Base-by-base conservation (phyloP, 2,888 invertebrate genomes). In the Anoncus sp. region DNA sequence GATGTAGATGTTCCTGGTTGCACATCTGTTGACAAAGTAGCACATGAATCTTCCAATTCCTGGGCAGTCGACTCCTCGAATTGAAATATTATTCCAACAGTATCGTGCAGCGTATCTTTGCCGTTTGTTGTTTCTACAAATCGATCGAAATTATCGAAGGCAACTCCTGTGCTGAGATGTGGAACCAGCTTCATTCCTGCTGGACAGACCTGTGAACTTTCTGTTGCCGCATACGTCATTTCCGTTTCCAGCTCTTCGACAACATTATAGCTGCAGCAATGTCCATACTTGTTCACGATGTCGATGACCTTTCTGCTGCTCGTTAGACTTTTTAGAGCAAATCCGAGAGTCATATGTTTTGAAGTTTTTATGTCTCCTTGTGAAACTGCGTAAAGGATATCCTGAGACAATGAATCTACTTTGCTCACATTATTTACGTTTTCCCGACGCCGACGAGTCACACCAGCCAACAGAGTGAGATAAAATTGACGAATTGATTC, bases 201-300 rank as follows among this genome's bases (percentile, higher is more conserved):
- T 20, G 55, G 20, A 57, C 20, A 22, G 14, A 35, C 22, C 6
- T 10, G 16, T 12, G 1, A 22, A n/a, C 35, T 31, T 22, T 57
- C 22, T 10, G 20, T 22, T 24, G 80, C 63, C 20, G 81, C n/a
- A 63, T 73, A 84, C 12, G 85, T 84, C 6, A 82, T 75, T 77
- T 86, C 83, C 5, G 86, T 86, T 82, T 87, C 85, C 12, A 85
- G 40, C 81, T 83, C 85, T 79, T 86, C 82, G n/a, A 83, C 31
- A 10, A 72, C 79, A n/a, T 69, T 75, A 55, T 86, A 87, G 53
- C 83, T 82, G 47, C 81, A 84, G 45, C 84, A 84, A 70, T 87
- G 86, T 7, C 83, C 83, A 69, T 81, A 85, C 62, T 75, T 79
- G 66, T 87, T 83, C 2, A 86, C 31, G 38, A 86, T 86, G 43